Conservation (phyloP, 2,797 vertebrate species). For the Lagorchestes hirsutus region DNA sequence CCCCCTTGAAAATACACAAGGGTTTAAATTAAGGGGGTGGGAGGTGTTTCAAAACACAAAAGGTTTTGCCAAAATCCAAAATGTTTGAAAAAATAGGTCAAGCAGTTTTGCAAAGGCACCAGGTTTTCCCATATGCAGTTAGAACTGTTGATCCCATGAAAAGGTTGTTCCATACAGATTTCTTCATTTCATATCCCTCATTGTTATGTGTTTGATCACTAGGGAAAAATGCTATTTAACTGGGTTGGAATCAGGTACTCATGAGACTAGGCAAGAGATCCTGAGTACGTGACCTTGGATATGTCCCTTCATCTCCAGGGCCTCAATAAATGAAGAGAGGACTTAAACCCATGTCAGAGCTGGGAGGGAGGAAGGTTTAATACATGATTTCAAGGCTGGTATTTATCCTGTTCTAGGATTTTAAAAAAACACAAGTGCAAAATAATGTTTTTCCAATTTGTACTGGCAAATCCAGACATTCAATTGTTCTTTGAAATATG, state of each 20-base stretch:
- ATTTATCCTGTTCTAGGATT: background rate
- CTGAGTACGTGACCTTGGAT: conserved; percentile 23
- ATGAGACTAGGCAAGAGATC: background rate
- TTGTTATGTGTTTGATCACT: conserved; percentile 38
- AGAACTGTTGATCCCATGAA: conserved; percentile 6
- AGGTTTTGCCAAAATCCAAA: conserved; percentile 63
- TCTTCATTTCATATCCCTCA: conserved; percentile 27
- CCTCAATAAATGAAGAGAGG: conserved; percentile 13
- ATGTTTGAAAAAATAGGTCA: conserved; percentile 54
- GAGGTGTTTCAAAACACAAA: conserved; percentile 40
- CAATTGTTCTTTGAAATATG: background rate
- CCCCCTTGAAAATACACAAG: conserved; percentile 58
- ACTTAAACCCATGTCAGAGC: background rate
- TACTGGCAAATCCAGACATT: conserved; percentile 17
- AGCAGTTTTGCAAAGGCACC: conserved; percentile 38
- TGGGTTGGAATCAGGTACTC: background rate
- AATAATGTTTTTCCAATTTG: conserved; percentile 18
- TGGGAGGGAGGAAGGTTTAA: background rate
- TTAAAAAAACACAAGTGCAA: background rate
- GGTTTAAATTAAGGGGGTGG: conserved; percentile 70
- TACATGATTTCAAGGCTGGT: background rate
- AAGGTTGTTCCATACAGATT: conserved; percentile 5
- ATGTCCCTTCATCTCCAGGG: background rate
- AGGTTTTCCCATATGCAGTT: conserved; percentile 56
- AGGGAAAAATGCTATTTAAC: background rate